Evolutionary conservation across 2,113 vertebrate species (phyloP), one percentile per base, ranked within the genome.

Genomic region (Petromus typicus): DNA sequence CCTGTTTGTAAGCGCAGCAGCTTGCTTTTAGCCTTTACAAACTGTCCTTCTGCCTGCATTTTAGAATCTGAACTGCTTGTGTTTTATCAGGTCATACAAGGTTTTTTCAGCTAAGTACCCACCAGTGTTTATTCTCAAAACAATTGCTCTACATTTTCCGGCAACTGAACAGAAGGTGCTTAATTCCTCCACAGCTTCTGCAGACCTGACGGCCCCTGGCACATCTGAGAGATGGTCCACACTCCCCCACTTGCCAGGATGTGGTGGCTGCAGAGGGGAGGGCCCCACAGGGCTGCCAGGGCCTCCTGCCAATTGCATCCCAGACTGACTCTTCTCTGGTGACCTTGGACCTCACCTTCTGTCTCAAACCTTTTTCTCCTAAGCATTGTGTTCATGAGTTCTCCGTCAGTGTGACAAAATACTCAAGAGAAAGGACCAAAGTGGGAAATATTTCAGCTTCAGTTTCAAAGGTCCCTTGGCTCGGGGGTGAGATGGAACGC

Each of bases 1-100:
- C 61, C 20, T 25, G n/a, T 2, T 80, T 1, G 0, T 20, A 0
- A 76, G 56, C 43, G 1, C 61, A 2, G 0, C 0, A 51, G 17
- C 85, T 79, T n/a, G 20, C 18, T 87, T 54, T 27, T 37, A n/a
- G 51, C 75, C 64, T 45, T 75, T 43, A 32, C 64, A 16, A 2
- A 54, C 2, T 13, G 37, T 16, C 22, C 23, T 88, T 48, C 56
- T 57, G 81, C 57, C 40, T 64, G 2, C 10, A 7, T 16, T 45
- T 18, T 59, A 37, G 63, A 23, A 63, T 73, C 64, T 73, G 32
- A 34, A 23, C 45, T 63, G 84, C 66, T 57, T 61, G 0, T 45
- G 16, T 40, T 57, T 78, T 56, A 2, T 23, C 45, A 43, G 7
- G 34, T 37, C 23, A 17, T 3, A 16, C 13, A 34, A 0, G 37